Evolutionary conservation across 2,797 vertebrate species (phyloP).

Genomic region (Onychomys torridus): DNA sequence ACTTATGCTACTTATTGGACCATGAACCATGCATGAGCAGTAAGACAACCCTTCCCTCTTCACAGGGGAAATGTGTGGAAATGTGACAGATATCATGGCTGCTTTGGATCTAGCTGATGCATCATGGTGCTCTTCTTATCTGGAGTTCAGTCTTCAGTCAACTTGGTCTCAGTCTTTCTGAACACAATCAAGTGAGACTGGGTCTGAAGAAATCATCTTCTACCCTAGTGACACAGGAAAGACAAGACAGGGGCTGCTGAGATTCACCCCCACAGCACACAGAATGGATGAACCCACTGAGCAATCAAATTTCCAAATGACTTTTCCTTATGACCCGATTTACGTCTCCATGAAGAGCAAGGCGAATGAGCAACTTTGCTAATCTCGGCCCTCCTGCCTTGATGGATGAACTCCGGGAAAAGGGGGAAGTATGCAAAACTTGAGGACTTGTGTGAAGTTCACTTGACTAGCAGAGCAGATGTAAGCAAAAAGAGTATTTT

Average conservation of each 20-base stretch:
- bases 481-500: not conserved
- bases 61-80: rapidly evolving
- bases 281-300: conserved; percentile 39
- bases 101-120: rapidly evolving
- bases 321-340: conserved; percentile 74
- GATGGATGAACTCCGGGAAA: not conserved
- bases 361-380: conserved; percentile 28
- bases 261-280: conserved; percentile 25
- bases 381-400: not conserved
- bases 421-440: not conserved
- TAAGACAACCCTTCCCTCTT: not conserved
- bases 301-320: conserved; percentile 71
- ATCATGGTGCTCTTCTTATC: not conserved
- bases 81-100: rapidly evolving
- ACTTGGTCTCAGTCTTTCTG: not conserved
- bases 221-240: not conserved
- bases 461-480: conserved; percentile 21
- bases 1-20: not conserved
- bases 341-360: not conserved
- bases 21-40: not conserved
- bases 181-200: not conserved
- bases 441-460: not conserved
- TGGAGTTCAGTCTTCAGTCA: not conserved
- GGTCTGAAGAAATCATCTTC: conserved; percentile 8
- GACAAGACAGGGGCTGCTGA: not conserved